phyloP scores from a whole-genome alignment of 2,888 invertebrate genomes.

The Magallana nippona region DNA sequence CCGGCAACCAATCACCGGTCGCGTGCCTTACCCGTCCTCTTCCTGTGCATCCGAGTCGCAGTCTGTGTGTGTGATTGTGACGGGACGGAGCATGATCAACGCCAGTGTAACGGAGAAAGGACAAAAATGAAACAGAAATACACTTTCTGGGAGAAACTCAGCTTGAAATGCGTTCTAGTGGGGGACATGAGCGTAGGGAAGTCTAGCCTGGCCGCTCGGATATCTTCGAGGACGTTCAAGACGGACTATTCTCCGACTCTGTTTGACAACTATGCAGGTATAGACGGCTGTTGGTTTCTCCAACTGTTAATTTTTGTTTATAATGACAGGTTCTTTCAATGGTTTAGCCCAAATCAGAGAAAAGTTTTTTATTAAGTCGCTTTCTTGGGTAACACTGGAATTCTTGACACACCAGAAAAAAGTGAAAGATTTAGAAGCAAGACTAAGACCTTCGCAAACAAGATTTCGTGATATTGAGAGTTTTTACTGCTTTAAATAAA shows the following conservation, averaged over 20 bases:
- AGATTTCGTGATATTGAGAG: too few relatives aligned
- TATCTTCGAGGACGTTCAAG: constrained; percentile 66
- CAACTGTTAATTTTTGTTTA: neutral
- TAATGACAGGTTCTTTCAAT: constrained; percentile 1
- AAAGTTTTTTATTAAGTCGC: neutral
- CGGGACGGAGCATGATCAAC: neutral
- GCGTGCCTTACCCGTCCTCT: neutral
- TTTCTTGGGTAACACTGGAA: neutral
- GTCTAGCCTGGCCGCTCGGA: constrained; percentile 64
- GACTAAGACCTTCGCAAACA: too few relatives aligned
- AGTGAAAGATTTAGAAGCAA: constrained; percentile 8
- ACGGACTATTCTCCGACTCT: constrained; percentile 70
- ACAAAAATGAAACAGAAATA: constrained; percentile 62
- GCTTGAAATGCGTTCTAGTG: constrained; percentile 72
- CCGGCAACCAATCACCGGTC: neutral
- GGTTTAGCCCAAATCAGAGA: neutral
- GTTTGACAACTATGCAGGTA: constrained; percentile 74
- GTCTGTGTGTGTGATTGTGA: neutral
- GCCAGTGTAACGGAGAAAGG: neutral
- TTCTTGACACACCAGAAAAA: neutral
- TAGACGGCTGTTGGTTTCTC: neutral
- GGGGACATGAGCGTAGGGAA: constrained; percentile 72
- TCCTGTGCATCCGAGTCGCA: neutral
- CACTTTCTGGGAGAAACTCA: constrained; percentile 57
- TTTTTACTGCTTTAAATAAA: too few relatives aligned